These are phyloP conservation scores for Pantherophis vulpinus DNA, from an alignment of 2,797 vertebrate genomes.

Conservation along the genomic window DNA sequence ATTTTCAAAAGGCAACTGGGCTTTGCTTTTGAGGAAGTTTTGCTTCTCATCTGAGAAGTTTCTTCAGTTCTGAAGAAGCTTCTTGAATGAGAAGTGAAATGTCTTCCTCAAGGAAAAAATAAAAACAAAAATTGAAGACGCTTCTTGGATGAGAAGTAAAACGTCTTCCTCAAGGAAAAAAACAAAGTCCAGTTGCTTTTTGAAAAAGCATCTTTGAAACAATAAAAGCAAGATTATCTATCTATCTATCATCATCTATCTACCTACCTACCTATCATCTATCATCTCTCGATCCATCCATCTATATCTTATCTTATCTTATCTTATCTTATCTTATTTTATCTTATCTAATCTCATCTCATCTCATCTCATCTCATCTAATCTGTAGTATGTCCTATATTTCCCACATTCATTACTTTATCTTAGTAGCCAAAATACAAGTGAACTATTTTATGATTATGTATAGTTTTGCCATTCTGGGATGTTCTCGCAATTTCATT, in stretches of 20 bases:
- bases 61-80: not conserved
- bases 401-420: not conserved
- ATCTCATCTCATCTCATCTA: not conserved
- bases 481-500: not conserved
- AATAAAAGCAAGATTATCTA: too few species aligned
- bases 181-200: not conserved
- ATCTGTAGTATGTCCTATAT: not conserved
- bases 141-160: not conserved
- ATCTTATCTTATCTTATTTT: too few species aligned
- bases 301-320: too few species aligned
- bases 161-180: not conserved
- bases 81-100: not conserved
- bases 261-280: too few species aligned
- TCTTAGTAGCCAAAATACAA: not conserved
- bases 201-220: not conserved
- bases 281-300: too few species aligned
- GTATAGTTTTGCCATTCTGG: not conserved
- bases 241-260: too few species aligned
- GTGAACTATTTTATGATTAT: not conserved
- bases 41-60: too few species aligned
- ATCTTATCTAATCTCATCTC: too few species aligned
- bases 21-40: not conserved
- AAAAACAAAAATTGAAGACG: not conserved
- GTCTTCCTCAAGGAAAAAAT: not conserved
- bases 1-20: not conserved